These are phyloP conservation scores for Globodera rostochiensis DNA, from an alignment of 1,140 invertebrate genomes.

Conservation along the genomic window DNA sequence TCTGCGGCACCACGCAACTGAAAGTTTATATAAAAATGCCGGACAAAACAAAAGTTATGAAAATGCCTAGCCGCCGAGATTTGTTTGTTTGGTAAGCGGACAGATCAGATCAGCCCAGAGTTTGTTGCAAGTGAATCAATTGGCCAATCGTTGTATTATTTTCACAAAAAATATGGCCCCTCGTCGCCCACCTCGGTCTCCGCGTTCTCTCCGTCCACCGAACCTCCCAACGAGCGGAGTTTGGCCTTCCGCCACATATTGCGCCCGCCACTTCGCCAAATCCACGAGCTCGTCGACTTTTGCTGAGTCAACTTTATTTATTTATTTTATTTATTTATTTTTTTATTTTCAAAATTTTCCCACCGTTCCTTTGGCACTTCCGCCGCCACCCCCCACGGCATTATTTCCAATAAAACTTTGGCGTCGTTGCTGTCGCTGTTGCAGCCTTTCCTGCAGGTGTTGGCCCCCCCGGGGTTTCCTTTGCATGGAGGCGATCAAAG, in stretches of 20 bases:
- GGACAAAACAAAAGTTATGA: too few species aligned
- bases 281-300: neutral
- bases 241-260: neutral
- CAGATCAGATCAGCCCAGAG: too few species aligned
- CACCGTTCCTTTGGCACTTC: constrained; percentile 1
- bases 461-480: constrained; percentile 22
- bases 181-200: neutral
- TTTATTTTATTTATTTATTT: neutral
- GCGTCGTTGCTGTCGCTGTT: neutral
- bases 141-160: too few species aligned
- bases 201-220: neutral
- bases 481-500: constrained; percentile 40
- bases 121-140: too few species aligned
- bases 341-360: neutral
- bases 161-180: too few species aligned
- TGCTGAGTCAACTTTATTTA: neutral
- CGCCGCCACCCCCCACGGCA: neutral
- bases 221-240: neutral
- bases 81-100: neutral
- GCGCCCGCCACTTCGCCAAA: neutral
- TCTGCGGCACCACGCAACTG: neutral
- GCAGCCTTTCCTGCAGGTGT: constrained; percentile 11
- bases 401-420: neutral
- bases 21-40: neutral
- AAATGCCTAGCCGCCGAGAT: neutral